phyloP scores from a whole-genome alignment of 1,140 invertebrate species.

The Stegodyphus dumicola region DNA sequence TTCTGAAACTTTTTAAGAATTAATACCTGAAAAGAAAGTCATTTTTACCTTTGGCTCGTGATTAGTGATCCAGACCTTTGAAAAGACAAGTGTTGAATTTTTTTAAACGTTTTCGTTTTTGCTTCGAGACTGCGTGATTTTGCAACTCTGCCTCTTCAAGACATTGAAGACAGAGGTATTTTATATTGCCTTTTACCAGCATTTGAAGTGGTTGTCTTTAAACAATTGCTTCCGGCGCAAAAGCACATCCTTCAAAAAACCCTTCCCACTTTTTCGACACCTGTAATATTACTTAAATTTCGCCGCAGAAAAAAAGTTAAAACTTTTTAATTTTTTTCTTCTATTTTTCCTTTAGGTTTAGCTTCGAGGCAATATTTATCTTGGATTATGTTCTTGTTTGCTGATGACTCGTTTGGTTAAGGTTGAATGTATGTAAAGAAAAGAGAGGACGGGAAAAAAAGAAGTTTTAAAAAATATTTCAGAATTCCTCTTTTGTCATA shows the following conservation, averaged over 20 bases:
- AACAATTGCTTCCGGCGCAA: conserved; percentile 27
- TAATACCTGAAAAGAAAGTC: no score
- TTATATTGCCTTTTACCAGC: no score
- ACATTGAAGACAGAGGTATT: no score
- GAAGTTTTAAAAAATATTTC: conserved; percentile 23
- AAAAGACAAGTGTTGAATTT: no score
- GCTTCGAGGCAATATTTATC: conserved; percentile 51
- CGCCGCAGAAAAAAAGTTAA: conserved; percentile 1
- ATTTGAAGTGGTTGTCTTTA: not conserved
- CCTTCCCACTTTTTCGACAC: conserved; percentile 25
- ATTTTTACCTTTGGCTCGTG: no score
- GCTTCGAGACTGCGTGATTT: no score
- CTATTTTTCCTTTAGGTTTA: conserved; percentile 15
- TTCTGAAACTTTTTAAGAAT: no score
- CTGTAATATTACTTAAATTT: conserved; percentile 47
- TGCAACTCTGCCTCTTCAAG: no score
- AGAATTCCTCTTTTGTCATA: conserved; percentile 28
- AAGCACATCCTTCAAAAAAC: conserved; percentile 19
- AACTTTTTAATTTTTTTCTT: conserved; percentile 15
- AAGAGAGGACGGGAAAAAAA: conserved; percentile 9
- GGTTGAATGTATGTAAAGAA: not conserved
- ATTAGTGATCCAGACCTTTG: no score
- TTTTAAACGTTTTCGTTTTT: no score
- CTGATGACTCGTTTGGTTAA: conserved; percentile 50
- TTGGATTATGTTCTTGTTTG: conserved; percentile 54